Conservation (phyloP, 2,113 vertebrate genomes). For the Triplophysa dalaica region DNA sequence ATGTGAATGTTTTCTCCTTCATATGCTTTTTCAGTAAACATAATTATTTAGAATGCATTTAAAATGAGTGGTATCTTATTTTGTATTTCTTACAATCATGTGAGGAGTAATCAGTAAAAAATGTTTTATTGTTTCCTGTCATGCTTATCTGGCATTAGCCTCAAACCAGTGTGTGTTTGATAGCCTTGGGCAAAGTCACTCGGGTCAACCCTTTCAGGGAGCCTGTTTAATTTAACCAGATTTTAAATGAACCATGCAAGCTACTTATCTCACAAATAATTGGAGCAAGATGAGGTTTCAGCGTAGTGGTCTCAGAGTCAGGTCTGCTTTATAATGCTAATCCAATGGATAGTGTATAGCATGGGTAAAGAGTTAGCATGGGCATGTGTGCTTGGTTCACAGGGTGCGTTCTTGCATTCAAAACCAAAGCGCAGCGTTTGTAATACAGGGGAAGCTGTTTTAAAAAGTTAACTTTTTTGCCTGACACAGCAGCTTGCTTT, state of each 20-base stretch:
- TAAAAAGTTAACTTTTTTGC: too few relatives aligned
- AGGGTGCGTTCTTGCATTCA: background rate
- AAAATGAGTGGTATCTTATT: too few relatives aligned
- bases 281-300: constrained; percentile 14
- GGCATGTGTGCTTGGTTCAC: constrained; percentile 1
- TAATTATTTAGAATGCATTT: too few relatives aligned
- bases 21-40: too few relatives aligned
- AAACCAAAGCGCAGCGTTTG: too few relatives aligned
- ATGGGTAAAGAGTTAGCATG: too few relatives aligned
- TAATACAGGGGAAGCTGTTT: too few relatives aligned
- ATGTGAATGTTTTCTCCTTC: too few relatives aligned
- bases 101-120: too few relatives aligned
- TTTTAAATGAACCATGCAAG: constrained; percentile 65
- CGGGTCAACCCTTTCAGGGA: constrained; percentile 25
- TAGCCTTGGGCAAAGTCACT: constrained; percentile 43
- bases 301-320: constrained; percentile 9
- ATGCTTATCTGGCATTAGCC: constrained; percentile 42
- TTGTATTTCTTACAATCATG: too few relatives aligned
- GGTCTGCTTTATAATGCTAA: constrained; percentile 26
- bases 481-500: too few relatives aligned
- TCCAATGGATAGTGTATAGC: background rate
- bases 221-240: constrained; percentile 53
- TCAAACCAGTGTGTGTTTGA: constrained; percentile 60
- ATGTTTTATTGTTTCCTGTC: background rate
- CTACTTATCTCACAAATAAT: constrained; percentile 49